phyloP scores from a whole-genome alignment of 2,888 invertebrate species.

The Drosophila nr. perissopoda region DNA sequence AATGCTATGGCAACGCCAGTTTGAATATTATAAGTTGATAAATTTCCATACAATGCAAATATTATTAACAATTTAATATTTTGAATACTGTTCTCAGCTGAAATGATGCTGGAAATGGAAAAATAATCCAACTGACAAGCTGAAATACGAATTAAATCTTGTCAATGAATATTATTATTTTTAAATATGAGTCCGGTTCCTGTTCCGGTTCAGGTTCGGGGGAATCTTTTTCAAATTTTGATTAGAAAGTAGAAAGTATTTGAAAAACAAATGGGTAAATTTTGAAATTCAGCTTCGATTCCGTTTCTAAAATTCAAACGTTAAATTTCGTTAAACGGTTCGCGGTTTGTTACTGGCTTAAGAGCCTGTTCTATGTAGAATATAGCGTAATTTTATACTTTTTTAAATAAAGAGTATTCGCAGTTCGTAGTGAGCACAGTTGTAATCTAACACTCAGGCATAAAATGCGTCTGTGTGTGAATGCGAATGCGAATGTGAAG shows the following conservation, averaged over 20 bases:
- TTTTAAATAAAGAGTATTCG: background rate
- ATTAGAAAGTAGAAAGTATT: background rate
- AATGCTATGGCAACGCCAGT: background rate
- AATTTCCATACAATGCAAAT: background rate
- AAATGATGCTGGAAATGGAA: background rate
- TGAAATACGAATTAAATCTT: background rate
- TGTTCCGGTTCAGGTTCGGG: too few species aligned
- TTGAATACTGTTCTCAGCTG: background rate
- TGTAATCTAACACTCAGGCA: slow-evolving; percentile 10
- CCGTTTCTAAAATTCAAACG: background rate
- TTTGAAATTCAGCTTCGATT: background rate
- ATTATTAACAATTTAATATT: background rate
- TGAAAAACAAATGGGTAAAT: background rate
- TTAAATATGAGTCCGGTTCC: background rate
- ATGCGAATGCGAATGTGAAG: slow-evolving; percentile 40
- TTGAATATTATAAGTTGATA: background rate
- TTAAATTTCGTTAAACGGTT: background rate
- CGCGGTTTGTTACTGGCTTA: background rate
- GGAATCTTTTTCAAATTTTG: background rate
- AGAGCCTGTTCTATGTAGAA: background rate
- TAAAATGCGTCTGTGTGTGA: slow-evolving; percentile 16
- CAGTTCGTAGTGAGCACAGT: background rate
- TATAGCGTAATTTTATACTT: too few species aligned
- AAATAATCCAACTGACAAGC: background rate
- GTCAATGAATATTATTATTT: background rate